Base-by-base conservation (phyloP, 2,797 vertebrate genomes). In the Gymnocypris eckloni region DNA sequence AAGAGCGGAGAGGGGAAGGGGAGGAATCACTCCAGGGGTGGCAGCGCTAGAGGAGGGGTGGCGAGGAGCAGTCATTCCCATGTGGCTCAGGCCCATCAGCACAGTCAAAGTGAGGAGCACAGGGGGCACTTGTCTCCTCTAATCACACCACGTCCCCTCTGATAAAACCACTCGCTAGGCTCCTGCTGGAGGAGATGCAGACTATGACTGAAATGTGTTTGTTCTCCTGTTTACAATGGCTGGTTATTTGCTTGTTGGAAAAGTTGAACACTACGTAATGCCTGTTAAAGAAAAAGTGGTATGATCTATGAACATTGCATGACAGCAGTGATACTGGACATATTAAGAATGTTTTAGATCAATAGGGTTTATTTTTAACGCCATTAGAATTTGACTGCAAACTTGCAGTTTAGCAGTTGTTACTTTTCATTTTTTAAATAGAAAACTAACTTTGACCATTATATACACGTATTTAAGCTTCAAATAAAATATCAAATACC, bases 81-180 rank as follows among this genome's bases (percentile, higher is more conserved):
- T 95, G 94, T 95, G 94, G 93, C 94, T 89, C 93, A 94, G 90
- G 89, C 87, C 25, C 91, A 94, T 95, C 95, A 95, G 88, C 70
- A 18, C 86, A 89, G 92, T 91, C 90, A 88, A 89, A 91, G 90
- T 88, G 81, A 87, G 75, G 91, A 70, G 82, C 90, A 71, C 77
- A 85, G 69, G 66, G 83, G 61, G 75, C 79, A 79, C 66, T 52
- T 92, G 93, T 94, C 93, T 92, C 81, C 92, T 91, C 89, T 83
- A 91, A 94, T 94, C 92, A 94, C 37, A 39, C 41, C 80, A 77
- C 72, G 43, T 67, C 18, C 43, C n/a, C 28, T 16, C 15, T 72
- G 83, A 85, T 72, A 70, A 70, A 79, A 79, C 66, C 52, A 28
- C 72, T 86, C 20, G 20, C 84, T 52, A 64, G 18, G 12, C 66